These are phyloP conservation scores for Streptopelia turtur DNA, from an alignment of 2,797 vertebrate species.

Conservation along the genomic window DNA sequence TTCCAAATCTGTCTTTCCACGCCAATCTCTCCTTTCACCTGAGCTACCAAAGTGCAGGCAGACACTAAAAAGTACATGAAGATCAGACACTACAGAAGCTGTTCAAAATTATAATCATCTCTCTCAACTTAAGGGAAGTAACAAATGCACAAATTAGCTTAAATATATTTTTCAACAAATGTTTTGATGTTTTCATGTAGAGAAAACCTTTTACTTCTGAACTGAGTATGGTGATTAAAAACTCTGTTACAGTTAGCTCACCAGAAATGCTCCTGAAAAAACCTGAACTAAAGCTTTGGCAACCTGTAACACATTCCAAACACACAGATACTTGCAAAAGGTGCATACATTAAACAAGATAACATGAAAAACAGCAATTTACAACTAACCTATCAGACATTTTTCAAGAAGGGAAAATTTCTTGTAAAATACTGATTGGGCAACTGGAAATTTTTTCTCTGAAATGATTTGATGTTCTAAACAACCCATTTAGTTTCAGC, in stretches of 20 bases:
- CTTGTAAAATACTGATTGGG: background rate
- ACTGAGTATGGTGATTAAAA: background rate
- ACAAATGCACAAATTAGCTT: background rate
- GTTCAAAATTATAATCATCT: background rate
- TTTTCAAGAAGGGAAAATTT: background rate
- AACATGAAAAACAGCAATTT: background rate
- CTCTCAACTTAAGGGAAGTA: background rate
- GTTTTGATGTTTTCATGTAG: background rate
- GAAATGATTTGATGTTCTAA: background rate
- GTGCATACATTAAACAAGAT: background rate
- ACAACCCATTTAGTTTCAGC: rapidly evolving
- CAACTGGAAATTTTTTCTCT: background rate
- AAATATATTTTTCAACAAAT: background rate
- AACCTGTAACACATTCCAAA: background rate
- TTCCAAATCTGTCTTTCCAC: background rate
- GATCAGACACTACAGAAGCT: background rate
- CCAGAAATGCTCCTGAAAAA: background rate
- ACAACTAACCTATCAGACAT: background rate
- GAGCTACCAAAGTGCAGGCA: background rate
- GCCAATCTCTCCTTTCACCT: background rate
- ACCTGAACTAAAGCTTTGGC: background rate
- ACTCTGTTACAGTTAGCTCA: background rate
- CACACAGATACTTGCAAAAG: background rate
- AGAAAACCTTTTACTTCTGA: background rate
- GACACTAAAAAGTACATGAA: background rate